Base-by-base conservation (phyloP, 2,113 vertebrate genomes). In the Plotosus lineatus region DNA sequence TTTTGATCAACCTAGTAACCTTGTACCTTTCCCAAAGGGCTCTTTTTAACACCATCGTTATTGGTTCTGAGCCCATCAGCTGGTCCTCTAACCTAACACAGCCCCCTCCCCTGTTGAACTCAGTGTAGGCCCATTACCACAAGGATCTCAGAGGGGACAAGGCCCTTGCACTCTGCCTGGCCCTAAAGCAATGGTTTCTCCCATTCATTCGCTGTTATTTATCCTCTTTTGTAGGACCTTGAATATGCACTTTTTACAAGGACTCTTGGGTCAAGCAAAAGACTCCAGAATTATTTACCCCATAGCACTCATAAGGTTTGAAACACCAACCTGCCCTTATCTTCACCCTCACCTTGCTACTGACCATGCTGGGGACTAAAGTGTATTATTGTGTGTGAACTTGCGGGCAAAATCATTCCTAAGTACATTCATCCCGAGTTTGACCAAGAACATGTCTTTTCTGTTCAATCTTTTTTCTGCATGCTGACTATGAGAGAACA, bases 1-100 rank as follows among this genome's bases (percentile, higher is more conserved):
- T 90, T 92, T 92, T 90, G 89, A 91, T 93, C 90, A 91, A 86
- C 78, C 77, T 78, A 88, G 74, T 86, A 90, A 87, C 78, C 81
- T 77, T 60, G 56, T 73, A 76, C 75, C 84, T 68, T 86, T 87
- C 84, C 83, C 88, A 85, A 82, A 82, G 85, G 86, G 78, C 60
- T 74, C 85, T 84, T 86, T 87, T 90, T 88, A 89, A 88, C 85
- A 86, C 86, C 80, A 56, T 88, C 86, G 85, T 91, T 91, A 92
- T 88, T 88, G 85, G 86, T 84, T 82, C 77, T 87, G 75, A 84
- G 83, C 87, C 84, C 87, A 87, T 85, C 85, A 86, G 86, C 85
- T 84, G 78, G 85, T 87, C 88, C 78, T 88, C 61, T 83, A 66
- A 69, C 46, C 68, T 83, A 86, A 86, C 88, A 89, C 79, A 83